Percentiles rank a stretch among this genome's conserved stretches.
Conservation (phyloP, 35 echinoderm and acorn worm species). For the Stichopus chloronotus region DNA sequence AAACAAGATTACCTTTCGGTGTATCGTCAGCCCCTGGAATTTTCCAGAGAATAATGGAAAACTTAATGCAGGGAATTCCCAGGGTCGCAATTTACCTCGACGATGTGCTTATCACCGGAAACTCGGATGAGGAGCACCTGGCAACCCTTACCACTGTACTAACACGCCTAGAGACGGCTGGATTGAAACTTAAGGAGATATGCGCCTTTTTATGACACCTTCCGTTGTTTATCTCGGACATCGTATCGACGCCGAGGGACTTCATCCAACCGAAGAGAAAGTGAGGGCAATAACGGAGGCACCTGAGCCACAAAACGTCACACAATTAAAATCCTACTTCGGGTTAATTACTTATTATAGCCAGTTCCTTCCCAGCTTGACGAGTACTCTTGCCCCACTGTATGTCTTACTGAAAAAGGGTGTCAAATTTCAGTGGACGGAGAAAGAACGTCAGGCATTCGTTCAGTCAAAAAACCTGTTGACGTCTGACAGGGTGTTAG, state of each 20-base stretch:
- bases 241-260: slow-evolving; percentile 36
- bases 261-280: slow-evolving; percentile 45
- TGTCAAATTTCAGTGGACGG: not conserved
- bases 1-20: slow-evolving; percentile 55
- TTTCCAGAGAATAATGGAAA: slow-evolving; percentile 3
- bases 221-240: slow-evolving; percentile 62
- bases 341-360: slow-evolving; percentile 37
- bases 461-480: slow-evolving; percentile 40
- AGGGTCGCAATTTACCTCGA: not conserved
- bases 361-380: slow-evolving; percentile 45
- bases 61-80: not conserved
- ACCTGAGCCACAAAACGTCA: slow-evolving; percentile 10
- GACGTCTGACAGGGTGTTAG: slow-evolving; percentile 1
- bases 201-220: slow-evolving; percentile 44
- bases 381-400: not conserved
- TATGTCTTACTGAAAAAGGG: slow-evolving; percentile 1
- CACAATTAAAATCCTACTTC: slow-evolving; percentile 43
- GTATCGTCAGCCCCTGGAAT: slow-evolving; percentile 6
- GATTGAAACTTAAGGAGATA: slow-evolving; percentile 41
- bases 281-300: slow-evolving; percentile 18
- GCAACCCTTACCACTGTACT: not conserved
- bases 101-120: not conserved
- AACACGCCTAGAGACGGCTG: not conserved
- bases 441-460: slow-evolving; percentile 26
- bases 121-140: not conserved